Evolutionary conservation across 1,140 invertebrate genomes (phyloP).

Genomic region (Drosophila rufa): DNA sequence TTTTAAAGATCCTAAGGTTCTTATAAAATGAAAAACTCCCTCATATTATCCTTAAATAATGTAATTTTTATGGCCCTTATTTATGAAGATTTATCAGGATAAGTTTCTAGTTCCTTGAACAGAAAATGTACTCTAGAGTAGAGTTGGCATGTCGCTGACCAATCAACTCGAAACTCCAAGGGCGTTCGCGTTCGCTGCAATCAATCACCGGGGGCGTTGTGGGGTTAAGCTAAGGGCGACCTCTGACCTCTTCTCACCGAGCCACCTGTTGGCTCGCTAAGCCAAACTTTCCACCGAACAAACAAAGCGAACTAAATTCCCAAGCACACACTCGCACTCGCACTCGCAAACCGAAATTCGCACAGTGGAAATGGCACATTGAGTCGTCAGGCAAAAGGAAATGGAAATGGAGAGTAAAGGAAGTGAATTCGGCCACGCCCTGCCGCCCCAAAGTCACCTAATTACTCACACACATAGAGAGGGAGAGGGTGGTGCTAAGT

Average conservation of each 20-base stretch:
- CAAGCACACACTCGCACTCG: too few relatives aligned
- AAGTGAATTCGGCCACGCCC: slow-evolving; percentile 23
- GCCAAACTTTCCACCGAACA: not conserved
- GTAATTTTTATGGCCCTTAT: not conserved
- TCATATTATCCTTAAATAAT: too few relatives aligned
- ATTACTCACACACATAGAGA: slow-evolving; percentile 27
- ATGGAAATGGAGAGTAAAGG: slow-evolving; percentile 9
- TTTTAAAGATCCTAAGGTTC: too few relatives aligned
- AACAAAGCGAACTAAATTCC: slow-evolving; percentile 1
- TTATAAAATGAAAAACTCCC: too few relatives aligned
- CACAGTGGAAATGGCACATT: slow-evolving; percentile 40
- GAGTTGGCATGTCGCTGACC: slow-evolving; percentile 27
- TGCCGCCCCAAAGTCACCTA: slow-evolving; percentile 29
- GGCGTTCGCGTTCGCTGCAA: slow-evolving; percentile 7
- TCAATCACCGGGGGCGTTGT: slow-evolving; percentile 31
- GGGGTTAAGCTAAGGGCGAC: slow-evolving; percentile 13
- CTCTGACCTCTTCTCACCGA: slow-evolving; percentile 8
- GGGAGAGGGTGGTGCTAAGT: slow-evolving; percentile 15
- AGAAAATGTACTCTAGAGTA: too few relatives aligned
- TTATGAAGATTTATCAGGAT: not conserved
- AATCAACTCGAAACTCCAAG: slow-evolving; percentile 35
- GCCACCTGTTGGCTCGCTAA: slow-evolving; percentile 32
- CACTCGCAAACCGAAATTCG: slow-evolving; percentile 9
- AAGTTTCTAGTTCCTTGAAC: not conserved
- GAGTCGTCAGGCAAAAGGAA: slow-evolving; percentile 37